Base-by-base conservation (phyloP, 1,140 invertebrate species). In the Antheraea pernyi region DNA sequence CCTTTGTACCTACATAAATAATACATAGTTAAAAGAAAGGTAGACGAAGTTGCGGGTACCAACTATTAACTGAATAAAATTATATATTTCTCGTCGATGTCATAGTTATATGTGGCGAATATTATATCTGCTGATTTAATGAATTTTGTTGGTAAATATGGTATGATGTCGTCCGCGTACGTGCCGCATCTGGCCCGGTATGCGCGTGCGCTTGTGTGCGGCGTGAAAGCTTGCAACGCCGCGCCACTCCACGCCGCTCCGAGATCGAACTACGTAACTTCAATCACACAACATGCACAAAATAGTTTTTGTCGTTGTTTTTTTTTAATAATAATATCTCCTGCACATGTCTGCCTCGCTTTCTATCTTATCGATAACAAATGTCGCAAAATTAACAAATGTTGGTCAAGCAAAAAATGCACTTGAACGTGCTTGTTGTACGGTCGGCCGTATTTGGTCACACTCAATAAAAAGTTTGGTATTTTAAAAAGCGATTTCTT, bases 111-210 rank as follows among this genome's bases (percentile, higher is more conserved):
- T n/a, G n/a, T n/a, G n/a, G n/a, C n/a, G n/a, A n/a, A n/a, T n/a
- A n/a, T n/a, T n/a, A n/a, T 48, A 11, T 48, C 11, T 48, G 11
- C 7, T 48, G 13, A 48, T 48, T 48, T 48, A 9, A 48, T 48
- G 11, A 53, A 16, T 53, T 53, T 13, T 11, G 16, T 61, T 61
- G 60, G 60, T 61, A 61, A 61, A 30, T 22, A n/a, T 36, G 60
- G 48, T 65, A 68, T 69, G 8, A 13, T 19, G 0, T 19, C 36
- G 10, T 65, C 74, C 69, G 65, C 59, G 64, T 77, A 72, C 81
- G 79, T 80, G 80, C 70, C 73, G 71, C 81, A 85, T 85, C 77
- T 83, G 83, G 71, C 74, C 48, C 59, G 67, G 73, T 39, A 68
- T 72, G 77, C 65, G 68, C 72, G 59, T 65, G 62, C 66, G 69